These are phyloP conservation scores for Pemphredon lugubris DNA, from an alignment of 2,888 invertebrate species.

Conservation along the genomic window DNA sequence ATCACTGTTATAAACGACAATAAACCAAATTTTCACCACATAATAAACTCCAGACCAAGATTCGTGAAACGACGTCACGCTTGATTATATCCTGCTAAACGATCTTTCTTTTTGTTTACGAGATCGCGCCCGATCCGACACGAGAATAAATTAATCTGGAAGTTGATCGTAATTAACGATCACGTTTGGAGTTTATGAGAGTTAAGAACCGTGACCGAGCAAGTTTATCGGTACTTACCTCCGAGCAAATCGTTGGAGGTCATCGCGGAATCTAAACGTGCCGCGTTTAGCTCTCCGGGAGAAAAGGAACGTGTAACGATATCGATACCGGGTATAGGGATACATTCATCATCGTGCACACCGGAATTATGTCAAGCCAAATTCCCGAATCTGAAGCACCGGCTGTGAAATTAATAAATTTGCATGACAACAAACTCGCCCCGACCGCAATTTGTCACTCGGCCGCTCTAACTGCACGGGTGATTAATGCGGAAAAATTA, in stretches of 20 bases:
- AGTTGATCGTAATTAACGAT: conserved; percentile 8
- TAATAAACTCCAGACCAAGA: no score
- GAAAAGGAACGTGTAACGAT: not conserved
- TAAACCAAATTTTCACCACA: no score
- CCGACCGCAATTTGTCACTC: not conserved
- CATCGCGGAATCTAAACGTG: not conserved
- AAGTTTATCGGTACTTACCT: not conserved
- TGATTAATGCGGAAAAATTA: conserved; percentile 1
- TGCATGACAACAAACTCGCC: not conserved
- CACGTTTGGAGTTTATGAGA: not conserved
- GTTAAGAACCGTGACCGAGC: conserved; percentile 5
- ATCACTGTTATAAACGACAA: no score
- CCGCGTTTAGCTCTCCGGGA: not conserved
- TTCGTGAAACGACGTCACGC: no score
- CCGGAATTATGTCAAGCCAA: no score
- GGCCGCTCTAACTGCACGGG: not conserved
- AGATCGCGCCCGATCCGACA: no score
- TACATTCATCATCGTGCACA: no score
- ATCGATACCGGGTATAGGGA: not conserved
- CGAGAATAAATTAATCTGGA: not conserved
- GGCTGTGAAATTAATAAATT: not conserved
- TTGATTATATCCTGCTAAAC: no score
- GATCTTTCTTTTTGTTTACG: not conserved
- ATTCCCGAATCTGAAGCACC: no score
- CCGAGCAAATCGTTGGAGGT: not conserved